Conservation (phyloP, 2,888 invertebrate genomes). For the Epirrhoe alternata region DNA sequence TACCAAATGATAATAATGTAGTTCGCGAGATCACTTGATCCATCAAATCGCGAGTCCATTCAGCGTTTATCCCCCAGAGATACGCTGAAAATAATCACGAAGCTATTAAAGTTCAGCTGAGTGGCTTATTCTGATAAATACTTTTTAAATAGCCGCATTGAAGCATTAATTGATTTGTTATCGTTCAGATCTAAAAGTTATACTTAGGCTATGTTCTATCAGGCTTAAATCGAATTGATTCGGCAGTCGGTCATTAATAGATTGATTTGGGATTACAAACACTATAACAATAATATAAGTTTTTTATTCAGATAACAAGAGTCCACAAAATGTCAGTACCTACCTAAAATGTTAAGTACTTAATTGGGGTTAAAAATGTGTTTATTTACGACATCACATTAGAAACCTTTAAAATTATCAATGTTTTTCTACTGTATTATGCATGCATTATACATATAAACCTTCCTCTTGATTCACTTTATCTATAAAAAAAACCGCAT, state of each 20-base stretch:
- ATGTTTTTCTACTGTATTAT: no score
- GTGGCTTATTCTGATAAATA: slow-evolving; percentile 12
- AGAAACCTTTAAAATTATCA: no score
- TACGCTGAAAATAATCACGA: slow-evolving; percentile 53
- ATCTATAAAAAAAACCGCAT: no score
- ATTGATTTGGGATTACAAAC: no score
- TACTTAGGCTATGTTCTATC: neutral
- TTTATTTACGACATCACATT: no score
- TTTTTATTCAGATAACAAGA: no score
- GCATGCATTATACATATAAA: no score
- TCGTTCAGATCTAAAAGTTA: slow-evolving; percentile 19
- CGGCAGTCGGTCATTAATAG: neutral
- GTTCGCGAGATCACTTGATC: slow-evolving; percentile 55
- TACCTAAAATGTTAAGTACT: no score
- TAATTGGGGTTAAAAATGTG: no score
- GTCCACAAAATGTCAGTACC: no score
- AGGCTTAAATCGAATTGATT: neutral
- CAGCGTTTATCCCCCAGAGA: slow-evolving; percentile 52
- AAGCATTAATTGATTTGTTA: slow-evolving; percentile 9
- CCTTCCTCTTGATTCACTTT: no score
- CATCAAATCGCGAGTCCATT: slow-evolving; percentile 56
- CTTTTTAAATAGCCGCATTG: slow-evolving; percentile 9
- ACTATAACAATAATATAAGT: no score
- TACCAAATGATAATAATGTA: slow-evolving; percentile 45
- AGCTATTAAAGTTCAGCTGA: slow-evolving; percentile 18